Percentiles rank a stretch among this genome's conserved stretches.
phyloP scores from a whole-genome alignment of 2,797 vertebrate genomes.

The Notolabrus celidotus region DNA sequence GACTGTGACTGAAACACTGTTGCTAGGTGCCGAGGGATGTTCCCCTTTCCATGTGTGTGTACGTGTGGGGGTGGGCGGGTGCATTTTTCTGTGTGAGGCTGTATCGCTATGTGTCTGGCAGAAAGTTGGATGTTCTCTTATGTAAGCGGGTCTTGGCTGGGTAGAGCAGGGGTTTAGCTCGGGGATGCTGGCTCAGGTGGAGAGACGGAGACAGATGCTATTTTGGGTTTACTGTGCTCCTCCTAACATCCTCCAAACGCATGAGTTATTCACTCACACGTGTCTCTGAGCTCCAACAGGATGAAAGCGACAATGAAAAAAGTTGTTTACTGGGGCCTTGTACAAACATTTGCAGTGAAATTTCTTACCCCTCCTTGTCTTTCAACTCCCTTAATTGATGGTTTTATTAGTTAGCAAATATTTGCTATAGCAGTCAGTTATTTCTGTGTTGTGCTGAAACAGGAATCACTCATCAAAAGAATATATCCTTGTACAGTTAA shows the following conservation, averaged over 20 bases:
- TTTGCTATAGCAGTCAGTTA: neutral
- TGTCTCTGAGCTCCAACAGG: constrained; percentile 29
- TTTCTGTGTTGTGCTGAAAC: neutral
- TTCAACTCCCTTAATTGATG: neutral
- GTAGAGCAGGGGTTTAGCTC: constrained; percentile 64
- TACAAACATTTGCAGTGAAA: constrained; percentile 29
- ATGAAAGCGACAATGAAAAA: constrained; percentile 50
- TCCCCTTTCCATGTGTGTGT: constrained; percentile 1
- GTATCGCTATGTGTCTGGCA: constrained; percentile 59
- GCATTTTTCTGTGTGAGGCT: constrained; percentile 36
- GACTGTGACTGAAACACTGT: constrained; percentile 48
- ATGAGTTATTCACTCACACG: constrained; percentile 68
- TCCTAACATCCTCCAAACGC: constrained; percentile 54
- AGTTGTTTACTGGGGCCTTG: neutral
- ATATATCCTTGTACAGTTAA: too few relatives aligned
- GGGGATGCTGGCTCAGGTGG: constrained; percentile 79
- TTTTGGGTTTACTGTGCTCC: constrained; percentile 65
- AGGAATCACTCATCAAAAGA: neutral
- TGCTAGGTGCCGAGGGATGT: constrained; percentile 42
- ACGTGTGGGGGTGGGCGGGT: constrained; percentile 23
- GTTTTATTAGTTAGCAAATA: neutral
- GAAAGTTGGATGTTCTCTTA: constrained; percentile 69
- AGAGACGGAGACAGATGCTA: constrained; percentile 65
- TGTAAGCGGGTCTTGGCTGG: constrained; percentile 71
- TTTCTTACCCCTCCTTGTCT: constrained; percentile 6